Evolutionary conservation across 2,797 vertebrate genomes (phyloP).

Genomic region (Sebastes reedi): DNA sequence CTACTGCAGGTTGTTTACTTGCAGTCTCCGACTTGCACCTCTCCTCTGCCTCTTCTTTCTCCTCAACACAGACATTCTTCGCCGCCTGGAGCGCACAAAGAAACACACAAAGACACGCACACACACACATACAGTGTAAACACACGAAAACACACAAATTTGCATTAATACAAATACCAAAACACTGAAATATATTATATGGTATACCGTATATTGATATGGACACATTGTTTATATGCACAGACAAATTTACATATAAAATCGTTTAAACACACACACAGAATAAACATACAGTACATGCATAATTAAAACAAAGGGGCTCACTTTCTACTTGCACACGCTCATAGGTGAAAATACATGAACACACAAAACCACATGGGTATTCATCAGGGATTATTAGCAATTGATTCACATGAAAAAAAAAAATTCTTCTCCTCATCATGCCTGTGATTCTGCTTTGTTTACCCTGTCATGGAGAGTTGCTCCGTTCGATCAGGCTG

Average conservation of each 20-base stretch:
- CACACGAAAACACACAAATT: slow-evolving; percentile 28
- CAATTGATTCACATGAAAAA: slow-evolving; percentile 32
- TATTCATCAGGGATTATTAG: slow-evolving; percentile 20
- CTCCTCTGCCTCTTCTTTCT: slow-evolving; percentile 60
- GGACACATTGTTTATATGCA: slow-evolving; percentile 2
- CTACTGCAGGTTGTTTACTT: slow-evolving; percentile 74
- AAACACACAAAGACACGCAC: slow-evolving; percentile 16
- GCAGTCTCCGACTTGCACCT: slow-evolving; percentile 61
- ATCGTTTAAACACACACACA: neutral
- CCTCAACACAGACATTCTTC: slow-evolving; percentile 54
- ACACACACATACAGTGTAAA: slow-evolving; percentile 6
- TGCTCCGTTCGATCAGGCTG: slow-evolving; percentile 64
- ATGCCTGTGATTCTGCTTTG: slow-evolving; percentile 62
- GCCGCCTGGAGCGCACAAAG: slow-evolving; percentile 46
- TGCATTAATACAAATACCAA: slow-evolving; percentile 39
- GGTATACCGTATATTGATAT: slow-evolving; percentile 1
- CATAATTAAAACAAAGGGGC: slow-evolving; percentile 31
- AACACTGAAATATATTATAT: slow-evolving; percentile 17
- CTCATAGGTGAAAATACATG: slow-evolving; percentile 13
- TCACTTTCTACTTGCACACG: neutral
- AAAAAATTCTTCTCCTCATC: slow-evolving; percentile 37
- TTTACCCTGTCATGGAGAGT: slow-evolving; percentile 67
- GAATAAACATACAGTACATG: neutral
- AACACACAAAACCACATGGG: slow-evolving; percentile 10
- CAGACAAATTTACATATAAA: neutral